phyloP scores from a whole-genome alignment of 2,113 vertebrate species.

The Nipponia nippon region DNA sequence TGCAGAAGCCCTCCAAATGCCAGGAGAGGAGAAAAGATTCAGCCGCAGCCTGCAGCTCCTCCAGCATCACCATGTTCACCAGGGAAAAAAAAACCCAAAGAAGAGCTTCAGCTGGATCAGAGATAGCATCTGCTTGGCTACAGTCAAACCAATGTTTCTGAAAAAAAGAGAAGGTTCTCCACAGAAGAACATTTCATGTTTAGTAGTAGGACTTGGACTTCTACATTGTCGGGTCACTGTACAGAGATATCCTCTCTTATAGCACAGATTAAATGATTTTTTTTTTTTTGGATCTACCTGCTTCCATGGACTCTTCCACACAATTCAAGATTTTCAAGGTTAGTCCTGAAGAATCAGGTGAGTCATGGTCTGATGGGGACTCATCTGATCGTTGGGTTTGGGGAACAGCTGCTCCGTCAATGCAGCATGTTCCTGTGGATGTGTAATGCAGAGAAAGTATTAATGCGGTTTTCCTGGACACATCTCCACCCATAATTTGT shows the following conservation, averaged over 20 bases:
- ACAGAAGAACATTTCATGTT: neutral
- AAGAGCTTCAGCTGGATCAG: neutral
- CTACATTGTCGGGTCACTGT: accelerated
- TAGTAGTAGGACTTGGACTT: neutral
- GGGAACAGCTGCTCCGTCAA: neutral
- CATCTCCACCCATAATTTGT: accelerated
- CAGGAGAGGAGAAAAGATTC: neutral
- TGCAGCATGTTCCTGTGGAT: neutral
- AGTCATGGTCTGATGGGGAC: neutral
- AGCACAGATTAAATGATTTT: neutral
- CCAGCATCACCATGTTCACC: neutral
- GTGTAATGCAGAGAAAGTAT: neutral
- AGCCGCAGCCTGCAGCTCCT: neutral
- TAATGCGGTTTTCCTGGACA: neutral
- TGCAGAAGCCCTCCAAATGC: neutral
- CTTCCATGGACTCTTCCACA: neutral
- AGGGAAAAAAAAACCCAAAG: neutral
- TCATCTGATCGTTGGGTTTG: neutral
- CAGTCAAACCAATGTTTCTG: neutral
- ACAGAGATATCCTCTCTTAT: neutral
- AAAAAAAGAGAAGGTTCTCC: neutral
- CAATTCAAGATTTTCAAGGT: neutral
- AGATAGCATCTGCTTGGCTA: neutral
- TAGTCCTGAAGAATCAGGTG: neutral
- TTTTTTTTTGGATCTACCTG: neutral